Evolutionary conservation across 2,888 invertebrate genomes (phyloP), one percentile per base, ranked within the genome.

Genomic region (Monoplex corrugatus): DNA sequence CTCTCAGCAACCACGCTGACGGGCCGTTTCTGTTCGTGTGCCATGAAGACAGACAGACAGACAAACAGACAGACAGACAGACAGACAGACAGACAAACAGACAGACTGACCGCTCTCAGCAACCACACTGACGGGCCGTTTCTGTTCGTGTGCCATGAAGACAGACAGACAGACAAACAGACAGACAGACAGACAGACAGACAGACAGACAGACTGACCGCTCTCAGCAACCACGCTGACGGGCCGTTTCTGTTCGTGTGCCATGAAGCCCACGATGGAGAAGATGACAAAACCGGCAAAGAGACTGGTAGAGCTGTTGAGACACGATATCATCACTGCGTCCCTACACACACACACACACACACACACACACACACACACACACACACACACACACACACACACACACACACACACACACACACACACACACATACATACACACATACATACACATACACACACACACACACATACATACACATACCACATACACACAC

Each of bases 261-360:
- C 93, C 95, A 95, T 95, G 90, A 94, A 94, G 1, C 95, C 95
- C 8, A 95, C 93, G 44, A 94, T 93, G 28, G 94, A 93, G 91
- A 95, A 95, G 75, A 95, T 94, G 89, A 95, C 94, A 87, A 95
- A 95, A 0, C 95, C 95, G 3, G 95, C 94, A 83, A 95, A 94
- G 78, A 95, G 92, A 91, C 95, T 95, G n/a, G 95, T 95, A 8
- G 94, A 94, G 86, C 95, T 94, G 93, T 95, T 95, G 0, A 94
- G 92, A 8, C 92, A 89, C 16, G 95, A 93, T 88, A 95, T 95
- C 38, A 95, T 90, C 10, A 95, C 92, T 3, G 92, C 91, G 87
- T 95, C 95, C 86, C 96, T 96, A 92, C 23, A 83, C 35, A 40
- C 57, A 83, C 72, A 43, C 86, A 72, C 72, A 68, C 38, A 72